Conservation (phyloP, 2,797 vertebrate genomes). For the Pogonophryne albipinna region DNA sequence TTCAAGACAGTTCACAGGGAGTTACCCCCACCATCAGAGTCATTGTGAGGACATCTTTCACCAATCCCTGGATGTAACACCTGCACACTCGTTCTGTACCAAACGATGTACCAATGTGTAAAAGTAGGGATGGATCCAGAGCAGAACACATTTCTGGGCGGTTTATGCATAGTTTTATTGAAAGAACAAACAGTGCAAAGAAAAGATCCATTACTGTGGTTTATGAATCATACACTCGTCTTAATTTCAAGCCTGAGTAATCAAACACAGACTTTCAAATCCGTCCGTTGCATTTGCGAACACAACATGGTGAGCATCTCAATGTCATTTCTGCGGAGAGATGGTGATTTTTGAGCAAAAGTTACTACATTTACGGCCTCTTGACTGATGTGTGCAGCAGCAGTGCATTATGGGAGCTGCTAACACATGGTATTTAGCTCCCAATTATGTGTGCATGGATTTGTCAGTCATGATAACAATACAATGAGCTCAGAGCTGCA, state of each 20-base stretch:
- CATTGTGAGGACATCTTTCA: conserved; percentile 31
- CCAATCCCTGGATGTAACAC: conserved; percentile 2
- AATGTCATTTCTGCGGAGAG: conserved; percentile 9
- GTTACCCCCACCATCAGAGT: conserved; percentile 25
- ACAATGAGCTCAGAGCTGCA: conserved; percentile 17
- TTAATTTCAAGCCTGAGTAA: conserved; percentile 64
- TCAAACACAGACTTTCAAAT: conserved; percentile 40
- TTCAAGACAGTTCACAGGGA: conserved; percentile 22
- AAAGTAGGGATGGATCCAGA: neutral
- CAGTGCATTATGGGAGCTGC: neutral
- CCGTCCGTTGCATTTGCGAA: conserved; percentile 6
- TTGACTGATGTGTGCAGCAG: neutral
- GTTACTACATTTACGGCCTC: no score
- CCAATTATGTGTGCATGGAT: neutral
- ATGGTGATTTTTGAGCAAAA: neutral
- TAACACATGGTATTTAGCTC: conserved; percentile 20
- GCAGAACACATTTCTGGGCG: conserved; percentile 37
- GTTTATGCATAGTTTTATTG: conserved; percentile 56
- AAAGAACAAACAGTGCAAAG: conserved; percentile 59
- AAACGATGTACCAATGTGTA: conserved; percentile 16
- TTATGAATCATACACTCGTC: conserved; percentile 67
- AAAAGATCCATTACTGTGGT: conserved; percentile 53
- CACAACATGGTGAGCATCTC: conserved; percentile 14
- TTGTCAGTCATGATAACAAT: conserved; percentile 31
- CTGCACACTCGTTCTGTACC: conserved; percentile 35